Evolutionary conservation across 2,113 vertebrate genomes (phyloP), one percentile per base, ranked within the genome.

Genomic region (Oncorhynchus clarkii): DNA sequence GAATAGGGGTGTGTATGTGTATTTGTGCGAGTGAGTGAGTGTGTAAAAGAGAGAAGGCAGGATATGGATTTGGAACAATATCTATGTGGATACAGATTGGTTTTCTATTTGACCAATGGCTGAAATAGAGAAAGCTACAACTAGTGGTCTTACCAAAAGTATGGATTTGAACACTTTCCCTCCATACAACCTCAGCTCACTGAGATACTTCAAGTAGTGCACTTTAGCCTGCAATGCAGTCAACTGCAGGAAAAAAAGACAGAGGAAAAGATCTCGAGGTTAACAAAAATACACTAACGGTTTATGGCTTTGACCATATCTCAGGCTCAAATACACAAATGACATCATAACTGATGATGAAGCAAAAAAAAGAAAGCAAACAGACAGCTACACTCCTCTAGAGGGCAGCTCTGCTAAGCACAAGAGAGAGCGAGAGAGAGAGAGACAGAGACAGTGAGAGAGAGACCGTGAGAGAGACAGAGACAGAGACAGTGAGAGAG

Each of bases 191-290:
- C 95, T 90, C 57, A 99, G 93, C 81, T 99, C 97, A 84, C 97
- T 98, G 90, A 99, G 96, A 89, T 98, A 98, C 93, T 97, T 96
- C 78, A 99, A 92, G 91, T 98, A 99, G 91, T 99, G 96, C 83
- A 98, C 96, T 94, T 99, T 99, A 88, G 97, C 97, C 94, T 99
- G 97, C 78, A 99, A 87, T 71, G 96, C 95, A 22, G 96, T 98
- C 27, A 99, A 93, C 97, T 99, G 91, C 31, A 82, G 45, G 70
- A 75, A 73, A 84, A 78, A 27, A 27, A 70, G 71, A 70, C 2
- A 68, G 64, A 83, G 49, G 4, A 51, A 51, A 16, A 51, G 2
- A 51, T 78, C 60, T 77, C 39, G 12, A n/a, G 14, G 7, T 16
- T 4, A 27, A 13, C 26, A 66, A 8, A 22, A 27, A 27, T 20